Base-by-base conservation (phyloP, 1,140 invertebrate genomes). In the Frieseomelitta varia region DNA sequence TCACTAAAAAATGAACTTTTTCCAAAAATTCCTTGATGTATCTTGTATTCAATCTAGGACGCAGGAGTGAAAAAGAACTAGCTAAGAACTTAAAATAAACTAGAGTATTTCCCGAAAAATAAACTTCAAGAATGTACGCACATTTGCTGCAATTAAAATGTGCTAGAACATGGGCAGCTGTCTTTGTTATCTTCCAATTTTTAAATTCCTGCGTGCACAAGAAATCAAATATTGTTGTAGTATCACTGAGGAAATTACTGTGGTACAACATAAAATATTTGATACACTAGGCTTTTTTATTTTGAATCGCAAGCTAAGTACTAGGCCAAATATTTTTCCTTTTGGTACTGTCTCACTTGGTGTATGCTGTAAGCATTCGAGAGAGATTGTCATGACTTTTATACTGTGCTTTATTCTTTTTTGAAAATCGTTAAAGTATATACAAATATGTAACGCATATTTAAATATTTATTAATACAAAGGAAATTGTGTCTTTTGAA, bases 361-460 rank as follows among this genome's bases (percentile, higher is more conserved):
- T 84, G 72, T 85, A 82, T 67, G 71, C 47, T 72, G 55, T 85
- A 85, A 77, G 61, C 80, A 85, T 67, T 76, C 24, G 86, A 88
- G 85, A 88, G 85, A 87, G 87, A 88, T 88, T 88, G 87, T 84
- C 85, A 87, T 84, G 81, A 84, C 47, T 71, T 83, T 61, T 47
- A 19, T 19, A 55, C 56, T 27, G 39, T 53, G 27, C 24, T 71
- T 47, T 79, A 21, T 34, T 53, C n/a, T 4, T 14, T 51, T 53
- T 56, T 14, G 19, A 15, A 30, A n/a, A 47, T 75, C 15, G 21
- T 63, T 6, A 4, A 82, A 58, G 6, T 47, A 78, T 83, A 77
- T 69, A 79, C 27, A 82, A 34, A 63, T 79, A 71, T 72, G n/a
- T 84, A 71, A 79, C 12, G 12, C 61, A 75, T 82, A 76, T 85